Conservation (phyloP, 1,140 invertebrate species). For the Hypsibius dujardini region DNA sequence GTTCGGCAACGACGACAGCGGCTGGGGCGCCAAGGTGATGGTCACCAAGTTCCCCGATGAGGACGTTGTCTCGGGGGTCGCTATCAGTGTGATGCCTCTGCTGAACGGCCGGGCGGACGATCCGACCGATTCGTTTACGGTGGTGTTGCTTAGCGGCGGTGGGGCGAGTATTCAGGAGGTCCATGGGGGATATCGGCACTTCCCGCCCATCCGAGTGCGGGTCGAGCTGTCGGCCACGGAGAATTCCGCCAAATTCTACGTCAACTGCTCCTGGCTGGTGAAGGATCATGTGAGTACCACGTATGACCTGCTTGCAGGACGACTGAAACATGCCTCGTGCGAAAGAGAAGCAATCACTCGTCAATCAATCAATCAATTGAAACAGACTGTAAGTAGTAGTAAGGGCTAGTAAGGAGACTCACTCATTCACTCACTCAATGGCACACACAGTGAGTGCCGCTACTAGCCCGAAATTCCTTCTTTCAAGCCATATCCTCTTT, state of each 20-base stretch:
- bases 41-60: background rate
- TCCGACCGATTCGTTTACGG: background rate
- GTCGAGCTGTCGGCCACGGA: background rate
- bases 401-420: no score
- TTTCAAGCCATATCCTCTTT: no score
- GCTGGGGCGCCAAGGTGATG: constrained; percentile 9
- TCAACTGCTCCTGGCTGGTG: constrained; percentile 3
- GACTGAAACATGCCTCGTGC: no score
- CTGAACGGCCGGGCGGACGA: background rate
- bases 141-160: background rate
- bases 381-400: no score
- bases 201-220: background rate
- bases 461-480: no score
- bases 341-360: no score
- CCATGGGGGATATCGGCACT: background rate
- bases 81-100: background rate
- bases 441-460: no score
- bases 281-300: constrained; percentile 6
- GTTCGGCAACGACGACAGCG: background rate
- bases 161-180: background rate
- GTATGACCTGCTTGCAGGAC: no score
- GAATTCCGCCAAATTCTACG: background rate
- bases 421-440: no score
- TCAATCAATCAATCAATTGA: no score
- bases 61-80: background rate